A percentile compares a stretch with the other conserved stretches of the same genome.
Evolutionary conservation across 2,113 vertebrate genomes (phyloP).

Genomic region (Toxotes chatareus): DNA sequence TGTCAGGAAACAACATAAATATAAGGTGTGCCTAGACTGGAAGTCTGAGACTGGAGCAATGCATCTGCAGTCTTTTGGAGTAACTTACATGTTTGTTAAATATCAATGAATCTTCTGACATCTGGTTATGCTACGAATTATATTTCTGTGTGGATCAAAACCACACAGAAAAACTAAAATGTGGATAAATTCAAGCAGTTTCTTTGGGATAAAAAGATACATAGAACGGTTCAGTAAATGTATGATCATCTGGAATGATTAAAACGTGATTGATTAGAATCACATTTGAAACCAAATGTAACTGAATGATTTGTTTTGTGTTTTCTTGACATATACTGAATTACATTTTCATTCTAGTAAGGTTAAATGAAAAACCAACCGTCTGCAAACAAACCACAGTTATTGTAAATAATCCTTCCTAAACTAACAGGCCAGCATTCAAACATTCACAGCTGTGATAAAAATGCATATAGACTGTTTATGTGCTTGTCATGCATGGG

Average conservation of each 20-base stretch:
- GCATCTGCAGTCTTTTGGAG: background rate
- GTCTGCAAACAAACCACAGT: constrained; percentile 45
- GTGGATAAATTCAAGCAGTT: background rate
- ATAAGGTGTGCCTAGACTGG: background rate
- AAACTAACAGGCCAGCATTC: constrained; percentile 26
- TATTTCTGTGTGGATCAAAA: constrained; percentile 4
- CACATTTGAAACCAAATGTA: constrained; percentile 9
- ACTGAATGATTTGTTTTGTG: background rate
- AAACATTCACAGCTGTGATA: constrained; percentile 70
- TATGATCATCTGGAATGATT: background rate
- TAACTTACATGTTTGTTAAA: background rate
- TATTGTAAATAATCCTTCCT: constrained; percentile 23
- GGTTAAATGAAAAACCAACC: constrained; percentile 1
- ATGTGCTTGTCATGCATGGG: constrained; percentile 55
- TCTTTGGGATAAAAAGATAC: background rate
- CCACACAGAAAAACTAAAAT: too few species aligned
- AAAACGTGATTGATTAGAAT: background rate
- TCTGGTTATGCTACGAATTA: background rate
- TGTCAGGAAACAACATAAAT: background rate
- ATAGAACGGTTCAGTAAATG: too few species aligned
- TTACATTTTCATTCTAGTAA: constrained; percentile 5
- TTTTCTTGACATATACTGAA: background rate
- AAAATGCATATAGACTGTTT: constrained; percentile 49
- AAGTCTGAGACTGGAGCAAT: background rate
- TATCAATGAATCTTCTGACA: background rate